A percentile compares a stretch with the other conserved stretches of the same genome.
phyloP scores from a whole-genome alignment of 2,113 vertebrate genomes.

The Actenoides lindsayi region DNA sequence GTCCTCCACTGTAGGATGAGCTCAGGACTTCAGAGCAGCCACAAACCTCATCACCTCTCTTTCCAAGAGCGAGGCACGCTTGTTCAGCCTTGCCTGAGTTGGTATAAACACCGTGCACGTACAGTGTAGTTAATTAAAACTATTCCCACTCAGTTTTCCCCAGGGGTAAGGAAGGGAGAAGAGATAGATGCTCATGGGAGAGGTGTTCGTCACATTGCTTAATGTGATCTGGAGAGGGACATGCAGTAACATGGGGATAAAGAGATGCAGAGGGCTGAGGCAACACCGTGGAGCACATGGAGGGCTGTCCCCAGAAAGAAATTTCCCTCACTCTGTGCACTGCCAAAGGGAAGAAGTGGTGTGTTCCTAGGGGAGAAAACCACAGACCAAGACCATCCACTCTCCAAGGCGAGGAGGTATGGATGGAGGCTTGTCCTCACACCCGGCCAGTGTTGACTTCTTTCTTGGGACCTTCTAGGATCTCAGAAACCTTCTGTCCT shows the following conservation, averaged over 20 bases:
- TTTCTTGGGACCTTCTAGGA: not conserved
- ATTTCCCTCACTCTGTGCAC: not conserved
- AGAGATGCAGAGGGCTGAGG: not conserved
- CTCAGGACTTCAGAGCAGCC: constrained; percentile 41
- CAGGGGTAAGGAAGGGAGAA: constrained; percentile 14
- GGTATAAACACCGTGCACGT: not conserved
- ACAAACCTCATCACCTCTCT: constrained; percentile 7
- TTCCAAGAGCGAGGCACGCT: constrained; percentile 7
- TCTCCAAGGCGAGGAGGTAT: accelerated
- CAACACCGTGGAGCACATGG: not conserved
- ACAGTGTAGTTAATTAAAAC: constrained; percentile 54
- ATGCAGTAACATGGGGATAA: accelerated
- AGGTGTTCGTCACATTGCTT: not conserved
- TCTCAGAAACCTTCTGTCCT: not conserved
- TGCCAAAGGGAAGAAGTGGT: not conserved
- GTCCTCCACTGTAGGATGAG: not conserved
- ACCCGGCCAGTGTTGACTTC: accelerated
- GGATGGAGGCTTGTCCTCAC: not conserved
- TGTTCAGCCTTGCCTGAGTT: constrained; percentile 47
- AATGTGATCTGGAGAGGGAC: not conserved
- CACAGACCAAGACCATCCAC: not conserved
- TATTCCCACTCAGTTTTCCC: constrained; percentile 52
- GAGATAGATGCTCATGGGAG: constrained; percentile 25
- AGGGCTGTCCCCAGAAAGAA: not conserved
- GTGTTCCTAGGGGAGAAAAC: not conserved